Evolutionary conservation across 2,797 vertebrate species (phyloP).

Genomic region (Mormyrops attenuatus): DNA sequence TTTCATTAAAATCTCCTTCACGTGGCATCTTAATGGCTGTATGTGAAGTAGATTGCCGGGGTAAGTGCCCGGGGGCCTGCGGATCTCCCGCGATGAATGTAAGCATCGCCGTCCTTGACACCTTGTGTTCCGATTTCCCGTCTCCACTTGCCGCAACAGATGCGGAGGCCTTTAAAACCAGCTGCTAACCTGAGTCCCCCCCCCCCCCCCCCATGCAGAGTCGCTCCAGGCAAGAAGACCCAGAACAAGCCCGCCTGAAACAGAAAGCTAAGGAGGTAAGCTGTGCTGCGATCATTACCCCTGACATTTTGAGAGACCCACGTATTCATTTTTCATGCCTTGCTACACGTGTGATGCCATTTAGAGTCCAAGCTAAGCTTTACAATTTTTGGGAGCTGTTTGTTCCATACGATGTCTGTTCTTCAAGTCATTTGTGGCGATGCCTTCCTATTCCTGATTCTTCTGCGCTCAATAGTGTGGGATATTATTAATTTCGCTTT

Average conservation of each 20-base stretch:
- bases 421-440: conserved; percentile 16
- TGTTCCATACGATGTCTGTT: conserved; percentile 77
- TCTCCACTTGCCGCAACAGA: conserved; percentile 76
- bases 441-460: conserved; percentile 29
- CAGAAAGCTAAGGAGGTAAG: conserved; percentile 92
- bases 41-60: conserved; percentile 72
- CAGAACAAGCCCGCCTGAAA: conserved; percentile 83
- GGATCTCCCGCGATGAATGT: conserved; percentile 66
- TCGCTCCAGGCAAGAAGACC: conserved; percentile 90
- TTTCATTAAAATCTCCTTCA: conserved; percentile 66
- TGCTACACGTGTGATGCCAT: conserved; percentile 93
- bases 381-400: conserved; percentile 91
- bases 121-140: conserved; percentile 68
- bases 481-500: background rate
- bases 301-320: conserved; percentile 89
- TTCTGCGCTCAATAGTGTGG: background rate
- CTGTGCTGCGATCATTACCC: conserved; percentile 83
- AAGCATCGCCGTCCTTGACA: conserved; percentile 72
- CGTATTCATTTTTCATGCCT: conserved; percentile 93
- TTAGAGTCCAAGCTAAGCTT: conserved; percentile 87
- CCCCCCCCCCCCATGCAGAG: conserved; percentile 64
- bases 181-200: conserved; percentile 77
- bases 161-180: conserved; percentile 75
- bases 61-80: conserved; percentile 59
- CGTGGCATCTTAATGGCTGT: conserved; percentile 68